Evolutionary conservation across 2,113 vertebrate species (phyloP).

Genomic region (Tangachromis dhanisi): DNA sequence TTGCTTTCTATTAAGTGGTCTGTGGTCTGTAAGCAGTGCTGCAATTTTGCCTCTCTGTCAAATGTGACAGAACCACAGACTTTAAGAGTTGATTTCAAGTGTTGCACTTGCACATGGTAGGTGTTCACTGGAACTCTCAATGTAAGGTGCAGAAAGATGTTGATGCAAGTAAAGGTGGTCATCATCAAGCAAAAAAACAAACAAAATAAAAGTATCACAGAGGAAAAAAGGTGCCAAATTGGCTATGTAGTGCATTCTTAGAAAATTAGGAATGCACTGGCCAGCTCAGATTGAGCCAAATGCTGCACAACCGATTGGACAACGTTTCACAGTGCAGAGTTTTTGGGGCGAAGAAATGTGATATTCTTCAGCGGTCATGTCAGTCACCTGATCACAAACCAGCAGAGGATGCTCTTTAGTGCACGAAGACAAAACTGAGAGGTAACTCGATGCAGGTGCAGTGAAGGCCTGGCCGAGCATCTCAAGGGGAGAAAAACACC

Average conservation of each 20-base stretch:
- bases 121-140: not conserved
- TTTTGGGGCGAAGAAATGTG: no score
- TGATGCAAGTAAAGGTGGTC: not conserved
- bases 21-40: not conserved
- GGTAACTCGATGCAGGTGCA: no score
- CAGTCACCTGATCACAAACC: no score
- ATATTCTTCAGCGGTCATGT: no score
- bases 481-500: no score
- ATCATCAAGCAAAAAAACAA: not conserved
- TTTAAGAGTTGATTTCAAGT: not conserved
- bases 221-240: fast-evolving
- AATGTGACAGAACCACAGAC: not conserved
- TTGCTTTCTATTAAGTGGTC: not conserved
- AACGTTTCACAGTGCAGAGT: no score
- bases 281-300: no score
- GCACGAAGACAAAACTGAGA: no score
- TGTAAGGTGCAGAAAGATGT: not conserved
- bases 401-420: no score
- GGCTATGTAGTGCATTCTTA: not conserved
- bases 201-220: not conserved
- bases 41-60: fast-evolving
- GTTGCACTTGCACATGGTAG: not conserved
- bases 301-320: no score
- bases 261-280: not conserved
- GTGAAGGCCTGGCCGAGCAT: no score